Percentiles rank a stretch among this genome's conserved stretches.
Evolutionary conservation across 2,797 vertebrate genomes (phyloP).

Genomic region (Monodelphis domestica): DNA sequence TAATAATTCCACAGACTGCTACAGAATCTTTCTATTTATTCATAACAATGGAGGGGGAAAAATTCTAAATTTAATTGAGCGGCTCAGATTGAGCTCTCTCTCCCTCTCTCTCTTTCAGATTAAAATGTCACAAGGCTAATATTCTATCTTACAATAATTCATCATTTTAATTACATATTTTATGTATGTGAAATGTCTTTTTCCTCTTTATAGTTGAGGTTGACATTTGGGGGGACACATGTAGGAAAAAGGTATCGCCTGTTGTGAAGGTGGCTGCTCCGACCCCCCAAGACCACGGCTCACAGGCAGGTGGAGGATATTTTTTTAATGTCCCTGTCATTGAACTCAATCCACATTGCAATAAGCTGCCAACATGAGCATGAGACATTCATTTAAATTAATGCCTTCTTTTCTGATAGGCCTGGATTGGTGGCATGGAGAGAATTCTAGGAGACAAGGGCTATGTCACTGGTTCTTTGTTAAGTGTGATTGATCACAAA

Average conservation of each 20-base stretch:
- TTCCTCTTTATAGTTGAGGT: constrained; percentile 77
- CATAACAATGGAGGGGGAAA: constrained; percentile 88
- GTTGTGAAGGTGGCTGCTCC: constrained; percentile 62
- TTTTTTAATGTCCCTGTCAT: constrained; percentile 33
- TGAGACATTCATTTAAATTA: constrained; percentile 78
- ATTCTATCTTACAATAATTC: constrained; percentile 90
- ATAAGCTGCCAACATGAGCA: constrained; percentile 72
- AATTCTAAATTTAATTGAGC: constrained; percentile 91
- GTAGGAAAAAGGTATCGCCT: constrained; percentile 57
- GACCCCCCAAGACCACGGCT: constrained; percentile 10
- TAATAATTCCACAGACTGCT: constrained; percentile 90
- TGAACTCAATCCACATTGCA: constrained; percentile 40
- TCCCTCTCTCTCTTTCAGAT: constrained; percentile 86
- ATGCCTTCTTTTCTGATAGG: constrained; percentile 45
- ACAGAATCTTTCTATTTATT: constrained; percentile 91
- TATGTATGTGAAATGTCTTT: constrained; percentile 86
- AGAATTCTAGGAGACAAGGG: constrained; percentile 62
- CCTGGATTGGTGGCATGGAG: constrained; percentile 56
- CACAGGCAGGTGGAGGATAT: neutral
- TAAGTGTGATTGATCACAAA: constrained; percentile 72
- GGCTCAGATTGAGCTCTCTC: constrained; percentile 82
- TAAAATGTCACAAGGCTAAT: constrained; percentile 93
- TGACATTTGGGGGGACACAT: constrained; percentile 73
- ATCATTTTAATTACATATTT: constrained; percentile 91
- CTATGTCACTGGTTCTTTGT: constrained; percentile 72